phyloP scores from a whole-genome alignment of 1,140 invertebrate genomes.

The Philaenus spumarius region DNA sequence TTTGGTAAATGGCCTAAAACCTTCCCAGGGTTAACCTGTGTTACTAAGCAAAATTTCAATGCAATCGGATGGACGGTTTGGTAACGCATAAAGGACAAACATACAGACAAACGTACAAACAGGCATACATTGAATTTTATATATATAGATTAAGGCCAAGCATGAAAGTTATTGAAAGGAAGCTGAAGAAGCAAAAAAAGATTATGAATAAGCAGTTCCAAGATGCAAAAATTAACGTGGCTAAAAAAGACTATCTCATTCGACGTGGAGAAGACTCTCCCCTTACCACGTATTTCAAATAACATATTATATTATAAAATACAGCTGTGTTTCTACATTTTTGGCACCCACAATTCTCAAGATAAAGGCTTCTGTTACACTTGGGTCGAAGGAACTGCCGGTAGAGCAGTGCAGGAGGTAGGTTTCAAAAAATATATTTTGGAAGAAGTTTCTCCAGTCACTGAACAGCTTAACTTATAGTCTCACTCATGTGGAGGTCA shows the following conservation, averaged over 20 bases:
- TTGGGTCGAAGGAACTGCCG: conserved; percentile 35
- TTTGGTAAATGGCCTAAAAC: too few relatives aligned
- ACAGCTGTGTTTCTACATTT: conserved; percentile 30
- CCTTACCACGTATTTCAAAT: conserved; percentile 33
- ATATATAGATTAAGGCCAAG: neutral
- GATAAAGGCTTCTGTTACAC: conserved; percentile 30
- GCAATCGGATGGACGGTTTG: too few relatives aligned
- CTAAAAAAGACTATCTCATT: neutral
- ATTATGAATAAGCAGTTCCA: neutral
- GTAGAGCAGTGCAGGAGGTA: too few relatives aligned
- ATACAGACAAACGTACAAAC: too few relatives aligned
- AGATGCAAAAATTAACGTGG: neutral
- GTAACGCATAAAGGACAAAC: too few relatives aligned
- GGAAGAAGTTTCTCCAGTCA: conserved; percentile 11
- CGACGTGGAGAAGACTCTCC: conserved; percentile 7
- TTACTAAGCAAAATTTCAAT: too few relatives aligned
- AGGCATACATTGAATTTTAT: too few relatives aligned
- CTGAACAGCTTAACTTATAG: conserved; percentile 34
- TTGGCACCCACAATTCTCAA: conserved; percentile 26
- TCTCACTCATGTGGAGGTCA: conserved; percentile 37
- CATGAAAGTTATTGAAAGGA: neutral
- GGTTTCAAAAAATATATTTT: too few relatives aligned
- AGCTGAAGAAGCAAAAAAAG: neutral
- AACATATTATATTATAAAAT: conserved; percentile 35
- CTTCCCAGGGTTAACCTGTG: too few relatives aligned